phyloP scores from a whole-genome alignment of 2,797 vertebrate genomes.

The Emys orbicularis region DNA sequence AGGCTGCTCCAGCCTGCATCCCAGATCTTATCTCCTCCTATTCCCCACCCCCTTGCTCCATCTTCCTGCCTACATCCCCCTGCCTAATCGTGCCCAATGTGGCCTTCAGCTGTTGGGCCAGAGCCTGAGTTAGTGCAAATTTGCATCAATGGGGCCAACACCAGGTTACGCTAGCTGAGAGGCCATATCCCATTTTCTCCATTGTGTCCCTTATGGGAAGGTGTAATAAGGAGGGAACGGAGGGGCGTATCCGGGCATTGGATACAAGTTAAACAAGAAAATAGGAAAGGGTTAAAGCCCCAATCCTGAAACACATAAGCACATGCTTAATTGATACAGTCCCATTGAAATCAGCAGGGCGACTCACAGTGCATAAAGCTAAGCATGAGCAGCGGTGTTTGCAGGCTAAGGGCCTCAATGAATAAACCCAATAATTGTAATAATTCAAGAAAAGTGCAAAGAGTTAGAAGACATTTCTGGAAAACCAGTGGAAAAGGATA shows the following conservation, averaged over 20 bases:
- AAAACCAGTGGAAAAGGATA: neutral
- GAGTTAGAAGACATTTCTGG: neutral
- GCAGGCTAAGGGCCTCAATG: neutral
- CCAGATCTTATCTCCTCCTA: neutral
- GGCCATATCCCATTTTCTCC: neutral
- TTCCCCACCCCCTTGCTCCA: neutral
- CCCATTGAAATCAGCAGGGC: neutral
- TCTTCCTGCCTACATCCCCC: neutral
- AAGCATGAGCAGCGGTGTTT: neutral
- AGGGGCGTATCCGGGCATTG: neutral
- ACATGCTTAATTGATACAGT: neutral
- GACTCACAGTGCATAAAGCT: neutral
- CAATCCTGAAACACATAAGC: neutral
- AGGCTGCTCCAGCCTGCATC: neutral
- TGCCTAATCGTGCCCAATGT: neutral
- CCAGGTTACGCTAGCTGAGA: neutral
- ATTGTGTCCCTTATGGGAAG: neutral
- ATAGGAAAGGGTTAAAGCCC: neutral
- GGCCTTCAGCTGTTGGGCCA: neutral
- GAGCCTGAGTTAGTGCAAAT: neutral
- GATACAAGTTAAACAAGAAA: neutral
- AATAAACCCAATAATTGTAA: neutral
- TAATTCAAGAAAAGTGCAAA: neutral
- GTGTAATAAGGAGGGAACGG: neutral
- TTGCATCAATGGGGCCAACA: neutral